A percentile compares a stretch with the other conserved stretches of the same genome.
phyloP scores from a whole-genome alignment of 2,797 vertebrate species.

The Phylloscopus collybita region DNA sequence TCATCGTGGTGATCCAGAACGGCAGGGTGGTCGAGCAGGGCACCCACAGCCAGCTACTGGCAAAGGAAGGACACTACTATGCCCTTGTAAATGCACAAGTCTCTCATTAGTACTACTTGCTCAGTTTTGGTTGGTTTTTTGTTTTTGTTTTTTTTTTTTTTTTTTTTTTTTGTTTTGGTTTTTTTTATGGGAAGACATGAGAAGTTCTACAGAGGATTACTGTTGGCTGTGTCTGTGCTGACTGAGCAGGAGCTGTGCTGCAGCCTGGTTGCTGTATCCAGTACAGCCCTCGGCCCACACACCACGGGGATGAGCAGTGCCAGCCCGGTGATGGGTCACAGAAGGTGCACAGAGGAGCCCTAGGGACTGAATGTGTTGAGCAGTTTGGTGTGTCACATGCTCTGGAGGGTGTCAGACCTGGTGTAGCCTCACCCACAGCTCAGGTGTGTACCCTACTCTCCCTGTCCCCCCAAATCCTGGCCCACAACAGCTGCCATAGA shows the following conservation, averaged over 20 bases:
- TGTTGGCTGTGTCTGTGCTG: neutral
- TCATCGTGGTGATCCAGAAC: conserved; percentile 74
- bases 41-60: conserved; percentile 77
- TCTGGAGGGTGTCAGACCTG: neutral
- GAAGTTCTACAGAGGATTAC: neutral
- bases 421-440: neutral
- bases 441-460: neutral
- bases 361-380: neutral
- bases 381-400: fast-evolving
- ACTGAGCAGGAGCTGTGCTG: neutral
- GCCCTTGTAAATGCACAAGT: conserved; percentile 78
- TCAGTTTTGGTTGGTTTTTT: neutral
- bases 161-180: no score
- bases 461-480: neutral
- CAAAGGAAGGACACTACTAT: conserved; percentile 72
- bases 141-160: no score
- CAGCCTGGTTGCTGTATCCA: neutral
- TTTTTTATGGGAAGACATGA: neutral
- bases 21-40: conserved; percentile 76
- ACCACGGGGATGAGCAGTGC: neutral
- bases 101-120: conserved; percentile 20
- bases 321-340: fast-evolving
- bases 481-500: neutral
- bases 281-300: neutral
- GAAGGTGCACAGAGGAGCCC: neutral